Conservation (phyloP, 2,888 invertebrate species). For the Acanthacorydalis orientalis region DNA sequence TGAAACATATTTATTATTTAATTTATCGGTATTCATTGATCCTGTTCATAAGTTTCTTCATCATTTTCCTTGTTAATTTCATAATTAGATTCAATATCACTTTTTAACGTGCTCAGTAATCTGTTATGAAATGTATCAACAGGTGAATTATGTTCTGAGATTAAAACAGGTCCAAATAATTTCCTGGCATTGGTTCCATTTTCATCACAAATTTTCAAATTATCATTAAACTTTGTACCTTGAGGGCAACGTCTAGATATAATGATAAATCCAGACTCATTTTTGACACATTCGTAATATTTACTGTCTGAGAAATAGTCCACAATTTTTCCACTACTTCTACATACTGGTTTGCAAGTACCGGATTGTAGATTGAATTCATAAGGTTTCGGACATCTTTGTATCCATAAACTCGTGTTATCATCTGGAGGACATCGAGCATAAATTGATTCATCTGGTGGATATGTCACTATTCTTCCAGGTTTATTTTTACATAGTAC, state of each 20-base stretch:
- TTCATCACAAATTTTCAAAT: not conserved
- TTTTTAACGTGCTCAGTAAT: too few species aligned
- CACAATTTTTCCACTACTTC: not conserved
- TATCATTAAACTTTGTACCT: not conserved
- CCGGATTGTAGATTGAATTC: not conserved
- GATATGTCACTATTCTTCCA: slow-evolving; percentile 3
- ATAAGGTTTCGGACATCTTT: not conserved
- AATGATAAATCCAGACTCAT: not conserved
- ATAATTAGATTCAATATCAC: too few species aligned
- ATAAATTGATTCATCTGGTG: not conserved
- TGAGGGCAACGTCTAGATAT: not conserved
- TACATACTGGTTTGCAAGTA: not conserved
- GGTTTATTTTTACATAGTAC: slow-evolving; percentile 1
- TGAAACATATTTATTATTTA: too few species aligned
- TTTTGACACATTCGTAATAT: not conserved
- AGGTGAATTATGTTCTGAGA: too few species aligned
- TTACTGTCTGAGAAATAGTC: too few species aligned
- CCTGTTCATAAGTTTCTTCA: too few species aligned
- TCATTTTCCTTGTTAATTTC: too few species aligned
- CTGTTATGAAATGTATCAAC: too few species aligned
- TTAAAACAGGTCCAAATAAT: too few species aligned
- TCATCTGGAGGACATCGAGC: not conserved
- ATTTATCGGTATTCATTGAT: too few species aligned
- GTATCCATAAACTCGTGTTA: not conserved
- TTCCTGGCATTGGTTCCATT: not conserved